These are phyloP conservation scores for Gobius niger DNA, from an alignment of 2,113 vertebrate genomes.

Conservation along the genomic window DNA sequence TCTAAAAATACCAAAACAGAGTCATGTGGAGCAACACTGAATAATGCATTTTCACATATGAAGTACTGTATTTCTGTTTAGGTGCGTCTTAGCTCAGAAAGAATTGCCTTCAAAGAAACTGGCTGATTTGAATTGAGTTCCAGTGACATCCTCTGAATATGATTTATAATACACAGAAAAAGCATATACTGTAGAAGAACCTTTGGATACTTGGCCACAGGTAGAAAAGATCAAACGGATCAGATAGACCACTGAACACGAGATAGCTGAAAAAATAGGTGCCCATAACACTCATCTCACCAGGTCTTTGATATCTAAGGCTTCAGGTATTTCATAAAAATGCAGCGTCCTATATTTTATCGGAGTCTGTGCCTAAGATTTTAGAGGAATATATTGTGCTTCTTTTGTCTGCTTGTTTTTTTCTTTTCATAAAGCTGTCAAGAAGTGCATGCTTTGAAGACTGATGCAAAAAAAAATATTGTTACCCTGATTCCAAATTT, in stretches of 20 bases:
- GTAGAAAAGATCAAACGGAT: constrained; percentile 52
- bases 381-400: constrained; percentile 9
- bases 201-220: constrained; percentile 41
- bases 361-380: constrained; percentile 32
- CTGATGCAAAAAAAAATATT: constrained; percentile 64
- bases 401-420: constrained; percentile 18
- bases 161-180: constrained; percentile 41
- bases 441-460: constrained; percentile 45
- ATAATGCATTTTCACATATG: constrained; percentile 51
- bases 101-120: constrained; percentile 21
- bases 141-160: constrained; percentile 40
- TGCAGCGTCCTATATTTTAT: constrained; percentile 51
- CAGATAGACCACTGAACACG: constrained; percentile 29
- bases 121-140: constrained; percentile 27
- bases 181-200: constrained; percentile 30
- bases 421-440: constrained; percentile 56
- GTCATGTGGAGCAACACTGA: constrained; percentile 37
- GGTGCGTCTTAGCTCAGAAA: constrained; percentile 22
- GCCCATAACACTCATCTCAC: constrained; percentile 42
- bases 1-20: constrained; percentile 55
- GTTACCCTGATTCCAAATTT: constrained; percentile 34
- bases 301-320: constrained; percentile 70
- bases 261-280: constrained; percentile 60
- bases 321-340: constrained; percentile 69
- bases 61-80: constrained; percentile 34